Base-by-base conservation (phyloP, 1,140 invertebrate genomes). In the Diplogasteroides magnus region DNA sequence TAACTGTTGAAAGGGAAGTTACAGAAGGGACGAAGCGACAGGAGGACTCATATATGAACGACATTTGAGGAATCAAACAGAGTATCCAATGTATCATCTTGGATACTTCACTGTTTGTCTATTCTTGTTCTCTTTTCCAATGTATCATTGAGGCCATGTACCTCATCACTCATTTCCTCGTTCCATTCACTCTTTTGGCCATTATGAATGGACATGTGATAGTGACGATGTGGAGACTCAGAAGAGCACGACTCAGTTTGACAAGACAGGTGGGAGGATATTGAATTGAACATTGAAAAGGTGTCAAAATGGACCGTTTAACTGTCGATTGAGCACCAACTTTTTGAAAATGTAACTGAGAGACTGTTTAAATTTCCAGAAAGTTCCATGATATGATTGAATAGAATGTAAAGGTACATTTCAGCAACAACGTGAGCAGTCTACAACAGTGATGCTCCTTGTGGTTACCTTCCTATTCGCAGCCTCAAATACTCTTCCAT, bases 391-490 rank as follows among this genome's bases (percentile, higher is more conserved):
- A n/a, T n/a, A n/a, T n/a, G n/a, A n/a, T n/a, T n/a, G n/a, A n/a
- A n/a, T n/a, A n/a, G n/a, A n/a, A n/a, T n/a, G n/a, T n/a, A n/a
- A n/a, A n/a, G n/a, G 37, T 11, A 11, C 37, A n/a, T 76, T 74
- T 67, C 66, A 80, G 77, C 77, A 80, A 75, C 75, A 74, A 67
- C 63, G 77, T 27, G 78, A 80, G 59, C 77, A 82, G 48, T 76
- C 68, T 19, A 80, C 78, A 27, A 80, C 78, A 25, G 26, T 72
- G 29, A 81, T 80, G 79, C 67, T 80, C 1, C 56, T 81, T 2
- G 71, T 81, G 37, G 78, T 81, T 14, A 81, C 79, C 26, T 63
- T 82, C 27, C 32, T 79, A 19, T 81, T 81, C 65, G 80, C 77
- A 13, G 31, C 76, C 32, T 80, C 74, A 32, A 81, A 81, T 63